These are phyloP conservation scores for Spinus olivaceus DNA, from an alignment of 2,797 vertebrate species.

Conservation along the genomic window DNA sequence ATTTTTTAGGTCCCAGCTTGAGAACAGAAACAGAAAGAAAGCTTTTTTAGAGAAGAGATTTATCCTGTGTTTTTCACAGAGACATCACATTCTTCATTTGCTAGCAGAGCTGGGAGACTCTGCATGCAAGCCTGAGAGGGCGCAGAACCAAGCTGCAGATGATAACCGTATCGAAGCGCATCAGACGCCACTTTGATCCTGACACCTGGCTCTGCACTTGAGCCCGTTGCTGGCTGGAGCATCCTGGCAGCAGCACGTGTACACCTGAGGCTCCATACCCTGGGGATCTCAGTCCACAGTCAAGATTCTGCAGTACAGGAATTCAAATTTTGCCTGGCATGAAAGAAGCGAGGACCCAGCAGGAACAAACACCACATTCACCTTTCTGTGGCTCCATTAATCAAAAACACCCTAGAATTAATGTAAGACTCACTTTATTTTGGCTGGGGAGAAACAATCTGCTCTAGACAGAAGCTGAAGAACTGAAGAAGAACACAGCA, in stretches of 20 bases:
- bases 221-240: neutral
- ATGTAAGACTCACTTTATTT: neutral
- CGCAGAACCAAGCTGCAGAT: neutral
- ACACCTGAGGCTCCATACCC: neutral
- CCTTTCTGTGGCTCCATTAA: neutral
- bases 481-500: neutral
- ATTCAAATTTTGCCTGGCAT: neutral
- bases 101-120: neutral
- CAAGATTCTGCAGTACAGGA: neutral
- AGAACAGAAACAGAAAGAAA: neutral
- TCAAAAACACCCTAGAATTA: neutral
- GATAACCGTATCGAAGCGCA: fast-evolving
- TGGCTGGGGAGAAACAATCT: neutral
- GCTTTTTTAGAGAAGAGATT: neutral
- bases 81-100: neutral
- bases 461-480: neutral
- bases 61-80: neutral
- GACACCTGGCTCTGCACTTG: neutral
- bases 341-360: neutral
- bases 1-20: neutral
- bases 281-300: neutral
- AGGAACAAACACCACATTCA: neutral
- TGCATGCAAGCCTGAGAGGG: neutral
- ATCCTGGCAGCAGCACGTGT: neutral
- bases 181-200: neutral